Evolutionary conservation across 2,113 vertebrate species (phyloP).

Genomic region (Rafetus swinhoei): DNA sequence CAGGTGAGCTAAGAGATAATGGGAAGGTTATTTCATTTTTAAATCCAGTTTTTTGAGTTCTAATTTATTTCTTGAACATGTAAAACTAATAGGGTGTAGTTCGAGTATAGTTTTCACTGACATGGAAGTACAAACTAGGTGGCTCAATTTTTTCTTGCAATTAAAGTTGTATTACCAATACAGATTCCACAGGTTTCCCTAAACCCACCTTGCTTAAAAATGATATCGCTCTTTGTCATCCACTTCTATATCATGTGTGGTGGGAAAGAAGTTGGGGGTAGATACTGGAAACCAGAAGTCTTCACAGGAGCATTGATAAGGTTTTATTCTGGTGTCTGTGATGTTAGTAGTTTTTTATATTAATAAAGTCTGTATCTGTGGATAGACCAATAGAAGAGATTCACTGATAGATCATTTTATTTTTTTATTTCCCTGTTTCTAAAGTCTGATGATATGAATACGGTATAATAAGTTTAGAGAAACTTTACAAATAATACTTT

Average conservation of each 20-base stretch:
- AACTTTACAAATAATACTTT: no score
- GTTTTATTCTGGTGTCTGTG: accelerated
- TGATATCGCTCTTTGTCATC: background rate
- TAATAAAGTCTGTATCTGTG: background rate
- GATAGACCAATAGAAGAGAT: background rate
- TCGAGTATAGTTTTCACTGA: background rate
- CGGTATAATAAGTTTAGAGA: background rate
- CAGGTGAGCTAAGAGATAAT: background rate
- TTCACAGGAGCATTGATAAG: background rate
- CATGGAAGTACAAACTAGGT: background rate
- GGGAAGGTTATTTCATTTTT: background rate
- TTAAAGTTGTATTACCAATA: background rate
- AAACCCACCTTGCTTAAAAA: background rate
- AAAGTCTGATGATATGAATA: background rate
- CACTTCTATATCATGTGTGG: background rate
- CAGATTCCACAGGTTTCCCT: background rate
- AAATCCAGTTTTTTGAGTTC: background rate
- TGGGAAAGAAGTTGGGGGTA: background rate
- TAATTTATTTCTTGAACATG: background rate
- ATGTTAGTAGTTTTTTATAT: background rate
- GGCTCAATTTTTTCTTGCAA: background rate
- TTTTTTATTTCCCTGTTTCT: background rate
- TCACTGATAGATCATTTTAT: accelerated
- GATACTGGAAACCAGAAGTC: background rate
- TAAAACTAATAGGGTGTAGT: background rate